Conservation (phyloP, 2,888 invertebrate species). For the Tipula confusa region DNA sequence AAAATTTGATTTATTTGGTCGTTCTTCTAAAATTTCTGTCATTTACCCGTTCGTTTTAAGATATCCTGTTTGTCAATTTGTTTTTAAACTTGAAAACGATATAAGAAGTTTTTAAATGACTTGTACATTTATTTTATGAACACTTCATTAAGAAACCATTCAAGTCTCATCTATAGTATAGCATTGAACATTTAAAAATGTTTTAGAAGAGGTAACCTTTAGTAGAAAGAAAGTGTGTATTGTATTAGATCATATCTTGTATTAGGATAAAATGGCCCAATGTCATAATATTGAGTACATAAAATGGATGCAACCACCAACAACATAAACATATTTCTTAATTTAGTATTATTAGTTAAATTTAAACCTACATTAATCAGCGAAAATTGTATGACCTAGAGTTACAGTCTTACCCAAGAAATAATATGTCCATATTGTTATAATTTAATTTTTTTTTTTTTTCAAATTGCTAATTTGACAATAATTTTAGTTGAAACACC, state of each 20-base stretch:
- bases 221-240: not conserved
- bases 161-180: not conserved
- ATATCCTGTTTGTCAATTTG: no score
- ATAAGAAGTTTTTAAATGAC: not conserved
- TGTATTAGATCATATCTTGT: not conserved
- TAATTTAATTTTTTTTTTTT: not conserved
- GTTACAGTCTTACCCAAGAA: not conserved
- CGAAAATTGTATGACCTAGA: not conserved
- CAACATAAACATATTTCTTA: not conserved
- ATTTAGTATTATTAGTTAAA: not conserved
- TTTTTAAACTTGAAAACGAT: not conserved
- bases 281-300: not conserved
- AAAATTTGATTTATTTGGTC: no score
- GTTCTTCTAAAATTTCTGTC: no score
- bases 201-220: not conserved
- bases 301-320: not conserved
- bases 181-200: not conserved
- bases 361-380: slow-evolving; percentile 25
- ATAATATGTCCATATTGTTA: not conserved
- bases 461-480: not conserved
- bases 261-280: not conserved
- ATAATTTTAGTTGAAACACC: not conserved
- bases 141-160: not conserved
- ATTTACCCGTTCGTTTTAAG: no score
- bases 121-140: not conserved